Conservation (phyloP, 2,797 vertebrate genomes). For the Yasuhikotakia modesta region DNA sequence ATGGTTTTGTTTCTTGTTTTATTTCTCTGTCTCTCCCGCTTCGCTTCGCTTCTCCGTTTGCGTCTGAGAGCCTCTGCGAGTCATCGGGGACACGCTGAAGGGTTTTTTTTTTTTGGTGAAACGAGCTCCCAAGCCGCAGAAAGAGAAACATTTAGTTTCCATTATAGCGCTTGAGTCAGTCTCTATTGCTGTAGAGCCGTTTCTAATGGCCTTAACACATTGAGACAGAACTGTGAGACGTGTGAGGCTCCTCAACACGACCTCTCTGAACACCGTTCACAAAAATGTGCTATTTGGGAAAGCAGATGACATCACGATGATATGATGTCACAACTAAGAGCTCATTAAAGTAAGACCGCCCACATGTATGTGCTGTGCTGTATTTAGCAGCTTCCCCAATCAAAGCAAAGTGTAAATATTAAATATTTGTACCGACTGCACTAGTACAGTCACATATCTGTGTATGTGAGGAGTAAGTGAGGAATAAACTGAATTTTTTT, state of each 20-base stretch:
- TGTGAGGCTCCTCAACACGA: slow-evolving; percentile 31
- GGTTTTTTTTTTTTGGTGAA: slow-evolving; percentile 42
- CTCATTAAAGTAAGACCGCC: too few species aligned
- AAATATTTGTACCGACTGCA: background rate
- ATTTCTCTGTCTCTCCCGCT: slow-evolving; percentile 3
- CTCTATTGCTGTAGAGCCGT: slow-evolving; percentile 42
- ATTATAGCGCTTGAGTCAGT: slow-evolving; percentile 49
- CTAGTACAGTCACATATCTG: slow-evolving; percentile 3
- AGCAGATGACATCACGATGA: slow-evolving; percentile 3
- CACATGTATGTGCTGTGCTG: too few species aligned
- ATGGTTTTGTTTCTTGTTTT: background rate
- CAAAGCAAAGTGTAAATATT: too few species aligned
- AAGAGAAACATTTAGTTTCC: slow-evolving; percentile 65
- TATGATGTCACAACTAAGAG: too few species aligned
- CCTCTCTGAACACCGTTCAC: slow-evolving; percentile 40
- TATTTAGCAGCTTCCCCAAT: too few species aligned
- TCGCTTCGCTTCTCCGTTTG: slow-evolving; percentile 33
- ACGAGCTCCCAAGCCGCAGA: slow-evolving; percentile 54
- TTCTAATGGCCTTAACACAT: slow-evolving; percentile 60
- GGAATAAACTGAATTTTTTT: too few species aligned
- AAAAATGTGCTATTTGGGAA: too few species aligned
- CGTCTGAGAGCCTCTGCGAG: slow-evolving; percentile 51
- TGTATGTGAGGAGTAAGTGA: slow-evolving; percentile 8
- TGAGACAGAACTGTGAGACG: slow-evolving; percentile 51
- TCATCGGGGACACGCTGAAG: slow-evolving; percentile 45